Evolutionary conservation across 2,797 vertebrate species (phyloP).

Genomic region (Babyrousa celebensis): DNA sequence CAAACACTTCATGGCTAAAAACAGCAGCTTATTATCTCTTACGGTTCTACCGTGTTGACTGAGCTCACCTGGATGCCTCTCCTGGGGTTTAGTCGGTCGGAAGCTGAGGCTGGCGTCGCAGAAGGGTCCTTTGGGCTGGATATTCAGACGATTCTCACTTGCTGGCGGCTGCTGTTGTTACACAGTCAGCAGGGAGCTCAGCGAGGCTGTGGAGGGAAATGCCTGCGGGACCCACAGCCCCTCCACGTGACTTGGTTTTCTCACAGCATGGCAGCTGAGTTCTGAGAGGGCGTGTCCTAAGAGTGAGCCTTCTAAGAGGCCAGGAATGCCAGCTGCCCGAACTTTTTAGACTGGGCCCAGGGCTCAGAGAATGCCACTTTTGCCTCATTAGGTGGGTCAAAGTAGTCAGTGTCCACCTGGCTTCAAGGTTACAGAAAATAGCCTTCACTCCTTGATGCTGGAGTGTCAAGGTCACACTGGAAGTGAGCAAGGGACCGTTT

Average conservation of each 20-base stretch:
- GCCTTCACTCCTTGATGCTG: not conserved
- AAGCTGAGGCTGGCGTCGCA: not conserved
- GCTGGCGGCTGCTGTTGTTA: not conserved
- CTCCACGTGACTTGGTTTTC: not conserved
- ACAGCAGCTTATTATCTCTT: not conserved
- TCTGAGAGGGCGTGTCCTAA: not conserved
- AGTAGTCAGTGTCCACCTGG: not conserved
- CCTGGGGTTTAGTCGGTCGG: not conserved
- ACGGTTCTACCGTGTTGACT: not conserved
- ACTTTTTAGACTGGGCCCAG: not conserved
- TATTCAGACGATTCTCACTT: not conserved
- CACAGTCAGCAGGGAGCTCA: not conserved
- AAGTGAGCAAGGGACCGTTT: not conserved
- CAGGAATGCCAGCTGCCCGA: not conserved
- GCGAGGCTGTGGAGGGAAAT: not conserved
- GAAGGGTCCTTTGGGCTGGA: not conserved
- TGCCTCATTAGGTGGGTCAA: not conserved
- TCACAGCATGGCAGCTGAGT: not conserved
- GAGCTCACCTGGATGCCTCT: not conserved
- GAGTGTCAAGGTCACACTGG: not conserved
- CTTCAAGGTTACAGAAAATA: conserved; percentile 30
- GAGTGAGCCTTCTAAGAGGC: not conserved
- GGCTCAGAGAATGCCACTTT: not conserved
- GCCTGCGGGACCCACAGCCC: not conserved
- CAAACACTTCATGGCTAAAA: not conserved